Percentiles rank a stretch among this genome's conserved stretches.
phyloP scores from a whole-genome alignment of 2,888 invertebrate species.

The Thymelicus lineola region DNA sequence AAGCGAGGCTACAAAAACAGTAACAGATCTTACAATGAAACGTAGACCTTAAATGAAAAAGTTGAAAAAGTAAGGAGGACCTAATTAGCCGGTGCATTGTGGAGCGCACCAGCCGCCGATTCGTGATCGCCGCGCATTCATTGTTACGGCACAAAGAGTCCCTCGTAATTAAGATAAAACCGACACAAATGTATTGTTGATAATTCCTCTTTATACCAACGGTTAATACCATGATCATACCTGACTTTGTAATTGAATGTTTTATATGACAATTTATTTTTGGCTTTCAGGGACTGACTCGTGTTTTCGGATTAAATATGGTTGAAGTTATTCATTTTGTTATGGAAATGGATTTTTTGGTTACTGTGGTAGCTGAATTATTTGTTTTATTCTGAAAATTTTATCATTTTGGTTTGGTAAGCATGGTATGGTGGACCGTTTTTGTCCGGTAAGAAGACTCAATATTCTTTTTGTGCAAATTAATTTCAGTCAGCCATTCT shows the following conservation, averaged over 20 bases:
- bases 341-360: background rate
- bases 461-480: no score
- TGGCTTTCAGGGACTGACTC: slow-evolving; percentile 11
- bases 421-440: no score
- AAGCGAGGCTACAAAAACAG: no score
- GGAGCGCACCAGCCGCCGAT: slow-evolving; percentile 45
- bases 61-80: slow-evolving; percentile 24
- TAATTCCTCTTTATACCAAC: slow-evolving; percentile 37
- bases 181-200: slow-evolving; percentile 47
- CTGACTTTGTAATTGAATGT: slow-evolving; percentile 29
- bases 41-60: slow-evolving; percentile 5
- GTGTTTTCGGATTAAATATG: background rate
- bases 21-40: background rate
- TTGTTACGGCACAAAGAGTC: slow-evolving; percentile 50
- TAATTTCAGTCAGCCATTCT: no score
- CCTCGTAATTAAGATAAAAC: slow-evolving; percentile 51
- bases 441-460: no score
- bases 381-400: no score
- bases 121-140: slow-evolving; percentile 48
- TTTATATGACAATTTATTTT: slow-evolving; percentile 28
- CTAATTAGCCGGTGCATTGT: slow-evolving; percentile 36
- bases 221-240: slow-evolving; percentile 2
- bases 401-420: no score
- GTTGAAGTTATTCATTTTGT: background rate
- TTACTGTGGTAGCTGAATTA: no score